Base-by-base conservation (phyloP, 1,140 invertebrate species). In the Parapsyche elsis region DNA sequence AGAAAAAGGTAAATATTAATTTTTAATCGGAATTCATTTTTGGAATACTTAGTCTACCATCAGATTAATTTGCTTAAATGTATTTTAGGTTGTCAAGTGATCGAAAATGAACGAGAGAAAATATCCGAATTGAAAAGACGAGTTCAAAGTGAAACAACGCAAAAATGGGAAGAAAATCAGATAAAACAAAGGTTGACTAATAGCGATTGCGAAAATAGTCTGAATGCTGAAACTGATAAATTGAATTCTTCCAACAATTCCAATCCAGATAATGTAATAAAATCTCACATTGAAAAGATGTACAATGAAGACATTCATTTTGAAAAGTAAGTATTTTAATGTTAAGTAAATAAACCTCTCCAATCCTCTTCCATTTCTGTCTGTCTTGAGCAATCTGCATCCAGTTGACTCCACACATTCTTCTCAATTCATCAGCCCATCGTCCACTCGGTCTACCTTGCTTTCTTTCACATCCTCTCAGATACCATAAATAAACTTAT, bases 61-160 rank as follows among this genome's bases (percentile, higher is more conserved):
- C 12, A 12, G 45, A 12, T 46, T 46, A 5, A 46, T 46, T 46
- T 46, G 5, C 12, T 5, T 12, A 46, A 46, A 7, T 46, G 12
- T 46, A 46, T 74, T 61, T 2, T 83, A 96, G 95, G 95, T 76
- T 94, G 94, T 84, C 93, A 95, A 90, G 95, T 98, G 57, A 96
- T 98, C 84, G 95, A 97, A 85, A 94, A 97, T 85, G 96, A 97
- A 87, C 90, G 95, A 74, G 92, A 94, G 83, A 92, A 96, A 84
- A 94, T 98, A 38, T 92, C 93, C 76, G 95, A 96, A 85, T 87
- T 97, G 61, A 97, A 97, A 85, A 91, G 94, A 77, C 90, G 95
- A 77, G 95, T 95, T 0, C 95, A 97, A 85, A 94, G 96, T 85
- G 96, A 97, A 87, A 96, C 96, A 0, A 93, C 93, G 61, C 93